Evolutionary conservation across 2,797 vertebrate species (phyloP), one percentile per base, ranked within the genome.

Genomic region (Pseudochromis fuscus): DNA sequence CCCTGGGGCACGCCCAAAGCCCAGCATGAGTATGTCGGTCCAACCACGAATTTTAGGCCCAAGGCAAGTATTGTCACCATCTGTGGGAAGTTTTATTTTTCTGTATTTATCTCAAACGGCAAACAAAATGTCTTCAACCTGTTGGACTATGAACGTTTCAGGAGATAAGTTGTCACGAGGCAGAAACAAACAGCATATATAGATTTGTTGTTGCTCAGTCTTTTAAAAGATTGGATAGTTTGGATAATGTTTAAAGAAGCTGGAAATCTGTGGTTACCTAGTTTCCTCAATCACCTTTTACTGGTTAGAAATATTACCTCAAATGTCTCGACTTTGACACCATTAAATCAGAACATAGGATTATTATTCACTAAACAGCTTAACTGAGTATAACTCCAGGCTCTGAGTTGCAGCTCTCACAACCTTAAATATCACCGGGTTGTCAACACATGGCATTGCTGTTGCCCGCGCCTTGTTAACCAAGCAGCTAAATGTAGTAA

Each of bases 1-100:
- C 98, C 98, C 0, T 99, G 97, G 98, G 97, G 98, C 1, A 99
- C 97, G 0, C 90, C 95, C 49, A 98, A 96, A 89, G 98, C 98
- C 31, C 98, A 98, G 82, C 98, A 99, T 2, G 98, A 99, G 70
- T 99, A 97, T 2, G 96, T 97, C 30, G 97, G 96, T 18, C 98
- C 98, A 87, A 99, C 98, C 31, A 98, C 95, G 3, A 98, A 97
- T 84, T 98, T 99, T 81, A 95, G 96, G 77, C 98, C 98, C 42
- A 99, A 98, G 94, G 98, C 95, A 85, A 75, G 85, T 72, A 46
- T 16, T 2, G 0, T 28, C 23, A 6, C 3, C 13, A 4, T 13
- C 19, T 4, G 24, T 4, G 5, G 9, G 37, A 48, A 6, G 19
- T 30, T n/a, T n/a, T 19, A 5, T 45, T 16, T 37, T 49, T 16